Conservation (phyloP, 1,140 invertebrate genomes). For the Nautilus pompilius region DNA sequence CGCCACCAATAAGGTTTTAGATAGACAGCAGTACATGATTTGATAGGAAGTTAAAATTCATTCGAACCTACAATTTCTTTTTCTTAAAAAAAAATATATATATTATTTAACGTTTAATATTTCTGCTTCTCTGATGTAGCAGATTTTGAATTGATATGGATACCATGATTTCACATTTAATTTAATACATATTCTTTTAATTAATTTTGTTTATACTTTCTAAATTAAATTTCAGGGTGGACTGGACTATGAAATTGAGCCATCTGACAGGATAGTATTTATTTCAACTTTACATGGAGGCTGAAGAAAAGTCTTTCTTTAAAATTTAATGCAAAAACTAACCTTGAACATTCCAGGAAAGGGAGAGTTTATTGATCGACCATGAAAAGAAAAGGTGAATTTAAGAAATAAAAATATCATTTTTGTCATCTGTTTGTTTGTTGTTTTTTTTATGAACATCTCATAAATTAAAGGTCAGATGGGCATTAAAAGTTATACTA, state of each 20-base stretch:
- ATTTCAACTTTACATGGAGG: slow-evolving; percentile 74
- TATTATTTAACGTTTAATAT: not conserved
- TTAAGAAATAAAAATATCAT: too few species aligned
- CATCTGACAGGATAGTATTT: slow-evolving; percentile 66
- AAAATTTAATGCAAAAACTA: too few species aligned
- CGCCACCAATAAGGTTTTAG: too few species aligned
- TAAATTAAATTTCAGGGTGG: slow-evolving; percentile 58
- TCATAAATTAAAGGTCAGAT: too few species aligned
- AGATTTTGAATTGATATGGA: not conserved
- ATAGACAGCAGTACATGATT: not conserved
- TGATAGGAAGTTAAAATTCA: not conserved
- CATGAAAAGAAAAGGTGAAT: too few species aligned
- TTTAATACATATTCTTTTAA: not conserved
- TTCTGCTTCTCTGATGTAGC: not conserved
- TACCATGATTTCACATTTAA: not conserved
- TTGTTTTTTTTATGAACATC: too few species aligned
- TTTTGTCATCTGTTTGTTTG: too few species aligned
- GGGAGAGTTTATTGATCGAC: too few species aligned
- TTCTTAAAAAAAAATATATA: not conserved
- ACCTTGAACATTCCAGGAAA: too few species aligned
- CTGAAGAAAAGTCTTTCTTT: too few species aligned
- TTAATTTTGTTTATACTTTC: not conserved
- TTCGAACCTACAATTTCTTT: not conserved
- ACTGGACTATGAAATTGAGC: slow-evolving; percentile 62
- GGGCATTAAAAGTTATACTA: too few species aligned